Evolutionary conservation across 2,888 invertebrate species (phyloP).

Genomic region (Philopedon plagiatum): DNA sequence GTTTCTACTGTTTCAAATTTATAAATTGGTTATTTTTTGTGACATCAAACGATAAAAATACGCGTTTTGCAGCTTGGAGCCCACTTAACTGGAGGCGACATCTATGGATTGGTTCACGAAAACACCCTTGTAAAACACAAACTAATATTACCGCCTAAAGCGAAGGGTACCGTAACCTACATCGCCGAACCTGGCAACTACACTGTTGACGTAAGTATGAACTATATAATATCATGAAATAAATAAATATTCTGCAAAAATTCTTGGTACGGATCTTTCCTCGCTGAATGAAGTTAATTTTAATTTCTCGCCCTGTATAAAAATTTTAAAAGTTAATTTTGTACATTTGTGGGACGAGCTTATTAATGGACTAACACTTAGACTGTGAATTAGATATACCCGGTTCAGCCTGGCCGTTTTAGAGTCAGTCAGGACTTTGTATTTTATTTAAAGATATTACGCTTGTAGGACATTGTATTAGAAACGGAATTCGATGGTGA

Average conservation of each 20-base stretch:
- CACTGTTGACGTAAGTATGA: conserved; percentile 84
- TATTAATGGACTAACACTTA: no score
- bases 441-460: neutral
- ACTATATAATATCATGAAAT: neutral
- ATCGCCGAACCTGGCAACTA: conserved; percentile 96
- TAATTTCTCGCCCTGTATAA: no score
- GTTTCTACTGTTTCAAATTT: no score
- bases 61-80: conserved; percentile 85
- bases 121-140: conserved; percentile 98
- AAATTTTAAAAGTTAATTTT: no score
- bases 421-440: no score
- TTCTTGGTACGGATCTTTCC: no score
- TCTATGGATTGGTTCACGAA: conserved; percentile 96
- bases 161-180: conserved; percentile 96
- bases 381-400: no score
- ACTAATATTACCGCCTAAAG: conserved; percentile 93
- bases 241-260: no score
- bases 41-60: neutral
- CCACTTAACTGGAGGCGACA: conserved; percentile 98
- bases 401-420: no score
- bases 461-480: conserved; percentile 87
- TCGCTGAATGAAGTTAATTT: no score
- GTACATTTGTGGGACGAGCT: no score
- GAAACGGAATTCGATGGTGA: conserved; percentile 99
- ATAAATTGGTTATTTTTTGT: no score